Conservation (phyloP, 2,113 vertebrate species). For the Epinephelus moara region DNA sequence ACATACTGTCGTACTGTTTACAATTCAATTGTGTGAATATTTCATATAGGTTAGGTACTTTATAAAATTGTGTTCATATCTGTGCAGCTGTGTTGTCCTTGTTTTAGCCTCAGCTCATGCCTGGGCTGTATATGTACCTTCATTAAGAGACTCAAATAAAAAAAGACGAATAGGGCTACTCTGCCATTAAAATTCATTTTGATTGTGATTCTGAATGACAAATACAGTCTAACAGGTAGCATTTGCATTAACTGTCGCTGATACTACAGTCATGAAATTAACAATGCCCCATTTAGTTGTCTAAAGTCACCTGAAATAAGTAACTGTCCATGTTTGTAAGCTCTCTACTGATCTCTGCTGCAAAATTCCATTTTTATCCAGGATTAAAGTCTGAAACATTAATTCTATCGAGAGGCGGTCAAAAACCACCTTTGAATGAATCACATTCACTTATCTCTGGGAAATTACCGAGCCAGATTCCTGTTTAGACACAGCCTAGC, state of each 20-base stretch:
- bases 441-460: conserved; percentile 15
- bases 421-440: conserved; percentile 5
- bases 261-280: background rate
- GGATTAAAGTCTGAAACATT: conserved; percentile 10
- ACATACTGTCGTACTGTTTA: too few species aligned
- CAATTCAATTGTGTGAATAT: too few species aligned
- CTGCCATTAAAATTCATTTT: too few species aligned
- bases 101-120: too few species aligned
- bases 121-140: too few species aligned
- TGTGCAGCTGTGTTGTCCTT: too few species aligned
- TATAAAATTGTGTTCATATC: too few species aligned
- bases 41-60: too few species aligned
- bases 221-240: background rate
- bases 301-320: background rate
- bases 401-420: background rate
- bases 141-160: too few species aligned
- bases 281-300: background rate
- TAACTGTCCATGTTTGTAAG: background rate
- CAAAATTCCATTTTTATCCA: background rate
- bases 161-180: too few species aligned
- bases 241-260: too few species aligned
- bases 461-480: background rate
- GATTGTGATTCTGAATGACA: background rate
- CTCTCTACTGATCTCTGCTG: background rate
- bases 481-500: background rate